A percentile compares a stretch with the other conserved stretches of the same genome.
Evolutionary conservation across 2,888 invertebrate genomes (phyloP).

Genomic region (Lobophora halterata): DNA sequence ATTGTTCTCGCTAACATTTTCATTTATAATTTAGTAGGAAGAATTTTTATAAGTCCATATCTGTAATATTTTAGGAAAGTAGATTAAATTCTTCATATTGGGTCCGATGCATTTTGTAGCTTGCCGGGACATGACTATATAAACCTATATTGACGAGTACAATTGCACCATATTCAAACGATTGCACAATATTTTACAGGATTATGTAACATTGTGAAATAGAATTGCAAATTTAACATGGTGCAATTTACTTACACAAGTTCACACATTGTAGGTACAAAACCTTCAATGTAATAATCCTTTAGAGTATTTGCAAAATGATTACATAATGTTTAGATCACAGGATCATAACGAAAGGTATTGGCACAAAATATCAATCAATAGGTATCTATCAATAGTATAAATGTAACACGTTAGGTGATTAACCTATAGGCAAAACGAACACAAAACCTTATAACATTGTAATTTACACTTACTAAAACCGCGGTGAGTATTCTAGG

Average conservation of each 20-base stretch:
- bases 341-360: too few species aligned
- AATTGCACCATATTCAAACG: conserved; percentile 31
- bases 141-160: conserved; percentile 29
- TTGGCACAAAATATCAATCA: too few species aligned
- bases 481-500: too few species aligned
- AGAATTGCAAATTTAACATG: conserved; percentile 31
- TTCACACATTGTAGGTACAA: not conserved
- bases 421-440: conserved; percentile 15
- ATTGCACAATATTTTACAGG: conserved; percentile 26
- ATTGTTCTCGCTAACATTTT: too few species aligned
- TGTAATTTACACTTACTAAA: not conserved
- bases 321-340: too few species aligned
- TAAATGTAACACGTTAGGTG: too few species aligned
- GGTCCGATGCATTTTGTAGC: conserved; percentile 33
- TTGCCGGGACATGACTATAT: conserved; percentile 30
- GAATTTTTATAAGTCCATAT: too few species aligned
- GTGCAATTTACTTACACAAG: conserved; percentile 19
- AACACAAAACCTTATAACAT: conserved; percentile 6
- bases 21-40: too few species aligned
- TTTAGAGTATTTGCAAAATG: too few species aligned
- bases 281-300: not conserved
- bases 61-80: conserved; percentile 13
- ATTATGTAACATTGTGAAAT: conserved; percentile 37
- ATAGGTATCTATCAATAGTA: too few species aligned
- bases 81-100: conserved; percentile 23